Percentiles rank a stretch among this genome's conserved stretches.
phyloP scores from a whole-genome alignment of 2,888 invertebrate genomes.

The Acrocyrtus sp. region DNA sequence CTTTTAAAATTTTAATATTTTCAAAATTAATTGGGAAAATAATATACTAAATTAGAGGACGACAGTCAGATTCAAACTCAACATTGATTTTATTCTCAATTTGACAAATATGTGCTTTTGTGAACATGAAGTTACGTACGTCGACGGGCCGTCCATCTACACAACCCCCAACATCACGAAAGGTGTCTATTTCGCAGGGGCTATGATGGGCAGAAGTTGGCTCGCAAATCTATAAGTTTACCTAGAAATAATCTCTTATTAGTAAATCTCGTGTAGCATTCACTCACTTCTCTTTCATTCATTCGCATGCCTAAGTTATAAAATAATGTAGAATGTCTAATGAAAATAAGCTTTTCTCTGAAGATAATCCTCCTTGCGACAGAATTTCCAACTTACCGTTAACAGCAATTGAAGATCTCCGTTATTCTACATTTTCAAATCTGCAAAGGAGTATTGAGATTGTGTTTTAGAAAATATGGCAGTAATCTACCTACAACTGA shows the following conservation, averaged over 20 bases:
- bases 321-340: no score
- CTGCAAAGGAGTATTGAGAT: conserved; percentile 59
- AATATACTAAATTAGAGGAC: no score
- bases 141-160: conserved; percentile 53
- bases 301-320: conserved; percentile 7
- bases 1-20: no score
- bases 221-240: conserved; percentile 58
- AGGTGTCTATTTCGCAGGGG: conserved; percentile 53
- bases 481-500: no score
- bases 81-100: no score
- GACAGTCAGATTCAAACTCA: no score
- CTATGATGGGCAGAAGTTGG: conserved; percentile 54
- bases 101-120: conserved; percentile 51
- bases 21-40: no score
- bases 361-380: no score
- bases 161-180: conserved; percentile 55
- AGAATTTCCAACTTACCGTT: conserved; percentile 26
- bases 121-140: conserved; percentile 55
- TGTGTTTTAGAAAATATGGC: conserved; percentile 48
- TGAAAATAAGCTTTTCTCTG: no score
- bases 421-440: conserved; percentile 47
- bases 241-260: conserved; percentile 63
- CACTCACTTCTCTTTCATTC: conserved; percentile 54
- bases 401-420: conserved; percentile 15
- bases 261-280: conserved; percentile 62